A percentile compares a stretch with the other conserved stretches of the same genome.
Conservation (phyloP, 2,888 invertebrate genomes). For the Tromatobia lineatoria region DNA sequence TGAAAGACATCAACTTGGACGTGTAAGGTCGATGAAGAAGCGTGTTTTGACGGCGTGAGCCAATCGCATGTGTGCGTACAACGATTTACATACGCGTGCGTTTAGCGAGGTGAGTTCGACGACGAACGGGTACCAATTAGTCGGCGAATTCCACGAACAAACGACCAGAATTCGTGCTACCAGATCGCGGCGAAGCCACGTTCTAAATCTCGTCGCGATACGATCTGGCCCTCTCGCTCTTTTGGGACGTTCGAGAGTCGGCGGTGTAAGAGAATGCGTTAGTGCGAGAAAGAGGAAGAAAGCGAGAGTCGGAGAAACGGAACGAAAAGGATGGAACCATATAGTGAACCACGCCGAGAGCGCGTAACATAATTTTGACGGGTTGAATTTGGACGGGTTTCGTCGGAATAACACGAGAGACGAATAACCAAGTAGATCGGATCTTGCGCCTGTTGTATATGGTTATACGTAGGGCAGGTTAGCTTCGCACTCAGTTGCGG, state of each 20-base stretch:
- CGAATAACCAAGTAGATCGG: conserved; percentile 79
- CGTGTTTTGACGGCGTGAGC: background rate
- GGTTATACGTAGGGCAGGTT: conserved; percentile 44
- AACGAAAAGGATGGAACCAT: conserved; percentile 37
- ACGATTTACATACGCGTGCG: conserved; percentile 34
- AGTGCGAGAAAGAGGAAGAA: conserved; percentile 29
- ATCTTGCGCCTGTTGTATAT: conserved; percentile 66
- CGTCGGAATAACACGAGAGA: conserved; percentile 76
- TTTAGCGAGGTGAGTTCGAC: conserved; percentile 43
- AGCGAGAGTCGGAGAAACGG: conserved; percentile 38
- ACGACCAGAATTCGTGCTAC: conserved; percentile 75
- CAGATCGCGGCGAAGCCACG: conserved; percentile 73
- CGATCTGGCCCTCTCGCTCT: conserved; percentile 68
- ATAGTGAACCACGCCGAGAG: conserved; percentile 23
- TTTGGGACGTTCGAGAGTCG: conserved; percentile 38
- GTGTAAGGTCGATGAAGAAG: background rate
- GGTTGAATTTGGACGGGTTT: conserved; percentile 77
- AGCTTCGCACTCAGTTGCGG: conserved; percentile 41
- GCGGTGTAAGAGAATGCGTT: conserved; percentile 13
- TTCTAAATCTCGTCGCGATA: conserved; percentile 76
- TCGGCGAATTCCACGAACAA: conserved; percentile 74
- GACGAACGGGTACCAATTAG: conserved; percentile 73
- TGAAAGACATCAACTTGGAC: background rate
- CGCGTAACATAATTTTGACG: conserved; percentile 76
- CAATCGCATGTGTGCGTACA: background rate